A percentile compares a stretch with the other conserved stretches of the same genome.
phyloP scores from a whole-genome alignment of 2,888 invertebrate genomes.

The Zhengitettix transpicula region DNA sequence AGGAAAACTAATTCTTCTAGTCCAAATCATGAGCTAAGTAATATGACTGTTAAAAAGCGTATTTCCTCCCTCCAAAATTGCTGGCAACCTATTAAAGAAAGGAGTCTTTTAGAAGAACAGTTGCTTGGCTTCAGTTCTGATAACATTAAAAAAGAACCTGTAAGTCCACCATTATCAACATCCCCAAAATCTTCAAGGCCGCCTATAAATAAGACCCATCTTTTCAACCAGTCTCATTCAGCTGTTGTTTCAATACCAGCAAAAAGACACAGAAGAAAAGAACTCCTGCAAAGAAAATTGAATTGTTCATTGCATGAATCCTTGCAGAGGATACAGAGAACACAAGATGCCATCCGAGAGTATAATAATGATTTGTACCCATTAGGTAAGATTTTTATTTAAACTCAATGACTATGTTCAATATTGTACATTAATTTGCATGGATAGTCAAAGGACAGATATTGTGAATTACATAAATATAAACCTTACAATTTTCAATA shows the following conservation, averaged over 20 bases:
- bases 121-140: slow-evolving; percentile 12
- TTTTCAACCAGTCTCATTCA: background rate
- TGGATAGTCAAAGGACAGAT: too few species aligned
- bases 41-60: background rate
- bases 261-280: slow-evolving; percentile 5
- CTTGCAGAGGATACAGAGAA: slow-evolving; percentile 36
- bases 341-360: slow-evolving; percentile 17
- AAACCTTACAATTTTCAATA: too few species aligned
- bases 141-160: slow-evolving; percentile 5
- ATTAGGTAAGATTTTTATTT: slow-evolving; percentile 18
- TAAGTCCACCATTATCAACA: slow-evolving; percentile 1
- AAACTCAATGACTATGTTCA: too few species aligned
- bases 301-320: slow-evolving; percentile 29
- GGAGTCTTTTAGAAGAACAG: slow-evolving; percentile 14
- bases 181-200: background rate
- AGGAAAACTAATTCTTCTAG: slow-evolving; percentile 11
- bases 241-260: slow-evolving; percentile 6
- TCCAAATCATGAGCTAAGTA: slow-evolving; percentile 1
- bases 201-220: slow-evolving; percentile 2
- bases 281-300: background rate
- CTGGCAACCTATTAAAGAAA: slow-evolving; percentile 6
- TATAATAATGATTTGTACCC: slow-evolving; percentile 21
- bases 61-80: background rate
- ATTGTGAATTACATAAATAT: too few species aligned
- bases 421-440: too few species aligned